These are phyloP conservation scores for Acyrthosiphon pisum DNA, from an alignment of 1,140 invertebrate species.

Conservation along the genomic window DNA sequence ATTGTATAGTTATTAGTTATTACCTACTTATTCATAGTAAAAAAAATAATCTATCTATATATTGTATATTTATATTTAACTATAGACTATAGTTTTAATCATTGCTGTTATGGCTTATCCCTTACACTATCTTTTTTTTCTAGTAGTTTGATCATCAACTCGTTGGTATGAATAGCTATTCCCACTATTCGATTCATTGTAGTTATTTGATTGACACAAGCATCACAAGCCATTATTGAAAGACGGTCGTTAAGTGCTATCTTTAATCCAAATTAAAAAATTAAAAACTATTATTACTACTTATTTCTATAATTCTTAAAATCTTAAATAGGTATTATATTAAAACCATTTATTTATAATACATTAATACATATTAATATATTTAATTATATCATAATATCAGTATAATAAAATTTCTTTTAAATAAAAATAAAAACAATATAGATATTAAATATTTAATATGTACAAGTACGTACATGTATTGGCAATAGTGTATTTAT, in stretches of 20 bases:
- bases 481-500: constrained; percentile 39
- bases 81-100: background rate
- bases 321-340: too few relatives aligned
- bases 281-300: background rate
- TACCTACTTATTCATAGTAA: too few relatives aligned
- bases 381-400: too few relatives aligned
- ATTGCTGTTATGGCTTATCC: background rate
- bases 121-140: constrained; percentile 23
- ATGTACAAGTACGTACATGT: background rate
- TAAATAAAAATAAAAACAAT: background rate
- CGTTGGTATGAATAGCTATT: constrained; percentile 25
- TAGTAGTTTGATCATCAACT: constrained; percentile 29
- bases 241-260: constrained; percentile 26
- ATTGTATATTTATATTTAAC: too few relatives aligned
- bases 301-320: too few relatives aligned
- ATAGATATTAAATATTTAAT: background rate
- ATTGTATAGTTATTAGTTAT: too few relatives aligned
- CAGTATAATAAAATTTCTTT: too few relatives aligned
- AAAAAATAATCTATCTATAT: too few relatives aligned
- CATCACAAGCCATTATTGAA: constrained; percentile 27
- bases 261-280: background rate
- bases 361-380: too few relatives aligned
- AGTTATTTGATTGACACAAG: constrained; percentile 42
- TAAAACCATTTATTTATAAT: too few relatives aligned
- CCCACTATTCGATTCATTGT: constrained; percentile 1